Base-by-base conservation (phyloP, 2,888 invertebrate species). In the Timandra comae region DNA sequence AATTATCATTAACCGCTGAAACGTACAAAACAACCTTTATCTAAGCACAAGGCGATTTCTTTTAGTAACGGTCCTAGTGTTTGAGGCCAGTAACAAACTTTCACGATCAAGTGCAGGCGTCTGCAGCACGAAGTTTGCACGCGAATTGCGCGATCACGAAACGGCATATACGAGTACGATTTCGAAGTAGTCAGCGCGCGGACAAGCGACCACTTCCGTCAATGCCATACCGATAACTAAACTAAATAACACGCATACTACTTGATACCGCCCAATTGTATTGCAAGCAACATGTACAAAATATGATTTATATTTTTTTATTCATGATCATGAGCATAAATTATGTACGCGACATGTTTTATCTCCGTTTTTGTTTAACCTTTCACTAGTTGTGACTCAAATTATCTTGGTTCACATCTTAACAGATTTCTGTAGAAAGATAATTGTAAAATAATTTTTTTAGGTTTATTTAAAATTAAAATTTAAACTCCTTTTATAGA, bases 51-150 rank as follows among this genome's bases (percentile, higher is more conserved):
- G 55, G 55, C 59, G 65, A 72, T 70, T 74, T 71, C 71, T 76
- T 76, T 74, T 72, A 69, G 59, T 74, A 80, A 80, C 80, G 75
- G 79, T 77, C 64, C 56, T 59, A 70, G 61, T 63, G 62, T 79
- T 76, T 71, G 71, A 77, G 78, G 80, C 74, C 79, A 73, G 65
- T 75, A 74, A 69, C 67, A 75, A 70, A 82, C 79, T 82, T 82
- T 84, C 82, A 81, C 82, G 79, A 76, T 77, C 73, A 79, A 76
- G 73, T 77, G 75, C 73, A 76, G 62, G 59, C 64, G 65, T 62
- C 63, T 66, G 67, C 66, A 62, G 56, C 57, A 58, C 60, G 41
- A 53, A 62, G 58, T 49, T 56, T 54, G 61, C 73, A 72, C 72
- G 71, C 72, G 71, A 75, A 65, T 62, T 63, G 53, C 56, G 54